Evolutionary conservation across 2,797 vertebrate genomes (phyloP), one percentile per base, ranked within the genome.

Genomic region (Dryobates pubescens): DNA sequence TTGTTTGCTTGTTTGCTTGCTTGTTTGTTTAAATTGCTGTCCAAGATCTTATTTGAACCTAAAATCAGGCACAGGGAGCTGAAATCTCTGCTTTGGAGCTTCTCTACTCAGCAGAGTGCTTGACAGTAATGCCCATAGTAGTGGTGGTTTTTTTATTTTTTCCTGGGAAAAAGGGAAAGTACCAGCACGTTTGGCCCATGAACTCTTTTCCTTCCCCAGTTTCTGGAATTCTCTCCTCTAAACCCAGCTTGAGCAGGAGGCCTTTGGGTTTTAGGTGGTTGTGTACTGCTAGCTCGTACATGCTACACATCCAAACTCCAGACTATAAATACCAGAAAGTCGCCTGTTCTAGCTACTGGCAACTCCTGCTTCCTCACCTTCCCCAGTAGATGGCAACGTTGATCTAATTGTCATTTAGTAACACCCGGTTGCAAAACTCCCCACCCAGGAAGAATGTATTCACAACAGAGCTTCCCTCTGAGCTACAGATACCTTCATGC

Each of bases 311-410:
- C 4, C 34, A 29, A 70, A 3, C 9, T 23, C 6, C n/a, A 3
- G n/a, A 3, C 12, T 8, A 0, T 8, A 6, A 43, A 24, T 7
- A 6, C 0, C 7, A 2, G 17, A 2, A 6, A 30, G 27, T 1
- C 5, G 43, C 2, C 1, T 7, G 15, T 47, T 13, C 58, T 59
- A 23, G 70, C 30, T 2, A 10, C 63, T 12, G 86, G 57, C 72
- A 72, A 3, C n/a, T 86, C 41, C 64, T 7, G 58, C 41, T 24
- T 51, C 49, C 49, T 10, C 22, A 13, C 2, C 17, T 23, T 71
- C 13, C 83, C 93, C 95, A 54, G 92, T 3, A 96, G 96, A 70
- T 95, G 95, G 95, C 92, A 90, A 67, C 94, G 29, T 81, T 87
- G 92, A 43, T 26, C 70, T 30, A 59, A 13, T 53, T 69, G 20